These are phyloP conservation scores for Pangasianodon gigas DNA, from an alignment of 2,113 vertebrate species.

Conservation along the genomic window DNA sequence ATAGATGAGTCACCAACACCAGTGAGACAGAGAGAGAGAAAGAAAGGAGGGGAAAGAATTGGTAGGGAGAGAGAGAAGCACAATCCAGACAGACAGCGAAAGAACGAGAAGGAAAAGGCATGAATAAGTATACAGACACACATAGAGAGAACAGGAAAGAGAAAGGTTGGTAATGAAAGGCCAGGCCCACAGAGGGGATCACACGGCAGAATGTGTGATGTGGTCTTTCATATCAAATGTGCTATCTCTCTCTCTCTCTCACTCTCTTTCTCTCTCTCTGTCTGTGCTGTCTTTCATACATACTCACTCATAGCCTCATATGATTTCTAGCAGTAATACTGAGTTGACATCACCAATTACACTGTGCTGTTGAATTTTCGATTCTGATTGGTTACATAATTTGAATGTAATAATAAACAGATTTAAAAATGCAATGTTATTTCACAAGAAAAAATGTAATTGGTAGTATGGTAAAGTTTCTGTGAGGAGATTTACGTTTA, in stretches of 20 bases:
- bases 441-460: neutral
- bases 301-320: neutral
- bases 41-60: slow-evolving; percentile 25
- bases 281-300: neutral
- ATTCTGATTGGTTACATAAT: neutral
- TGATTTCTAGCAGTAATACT: neutral
- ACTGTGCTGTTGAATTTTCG: neutral
- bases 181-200: neutral
- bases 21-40: slow-evolving; percentile 59
- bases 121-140: slow-evolving; percentile 12
- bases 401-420: too few relatives aligned
- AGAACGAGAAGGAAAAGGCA: slow-evolving; percentile 17
- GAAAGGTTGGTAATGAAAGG: slow-evolving; percentile 49
- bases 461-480: neutral
- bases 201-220: slow-evolving; percentile 4
- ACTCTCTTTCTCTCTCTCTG: neutral
- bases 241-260: neutral
- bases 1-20: slow-evolving; percentile 54
- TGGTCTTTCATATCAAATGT: neutral
- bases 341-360: neutral
- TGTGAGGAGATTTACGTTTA: neutral
- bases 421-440: neutral
- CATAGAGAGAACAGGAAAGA: slow-evolving; percentile 53
- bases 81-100: slow-evolving; percentile 50
- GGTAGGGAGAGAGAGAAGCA: neutral